These are phyloP conservation scores for Cyprinella venusta DNA, from an alignment of 2,797 vertebrate species.

Conservation along the genomic window DNA sequence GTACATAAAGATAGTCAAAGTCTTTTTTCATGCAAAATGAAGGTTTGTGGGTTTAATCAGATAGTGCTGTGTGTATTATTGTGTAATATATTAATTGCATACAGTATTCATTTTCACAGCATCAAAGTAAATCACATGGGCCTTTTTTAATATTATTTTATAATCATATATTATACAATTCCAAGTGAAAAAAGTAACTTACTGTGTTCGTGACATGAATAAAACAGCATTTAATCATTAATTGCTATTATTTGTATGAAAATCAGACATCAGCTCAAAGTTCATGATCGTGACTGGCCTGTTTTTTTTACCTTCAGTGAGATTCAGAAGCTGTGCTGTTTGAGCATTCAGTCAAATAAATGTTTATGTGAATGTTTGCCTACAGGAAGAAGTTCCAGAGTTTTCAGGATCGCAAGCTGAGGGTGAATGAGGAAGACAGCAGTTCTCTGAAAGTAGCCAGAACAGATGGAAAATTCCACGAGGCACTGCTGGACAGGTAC, in stretches of 20 bases:
- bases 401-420: conserved; percentile 94
- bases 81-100: background rate
- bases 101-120: background rate
- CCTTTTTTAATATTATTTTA: background rate
- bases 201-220: background rate
- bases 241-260: background rate
- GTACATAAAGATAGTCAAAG: background rate
- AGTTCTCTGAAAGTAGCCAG: conserved; percentile 87
- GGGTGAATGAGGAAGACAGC: conserved; percentile 88
- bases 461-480: conserved; percentile 92
- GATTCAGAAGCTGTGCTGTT: background rate
- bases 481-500: conserved; percentile 92
- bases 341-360: background rate
- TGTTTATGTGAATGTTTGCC: background rate
- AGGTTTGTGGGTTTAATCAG: background rate
- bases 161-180: background rate
- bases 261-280: background rate
- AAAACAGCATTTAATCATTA: background rate
- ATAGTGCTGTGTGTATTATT: background rate
- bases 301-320: background rate
- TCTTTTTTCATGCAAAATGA: background rate
- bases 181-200: background rate
- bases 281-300: background rate
- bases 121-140: background rate
- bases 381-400: conserved; percentile 97